Base-by-base conservation (phyloP, 1,140 invertebrate species). In the Eumeta japonica region DNA sequence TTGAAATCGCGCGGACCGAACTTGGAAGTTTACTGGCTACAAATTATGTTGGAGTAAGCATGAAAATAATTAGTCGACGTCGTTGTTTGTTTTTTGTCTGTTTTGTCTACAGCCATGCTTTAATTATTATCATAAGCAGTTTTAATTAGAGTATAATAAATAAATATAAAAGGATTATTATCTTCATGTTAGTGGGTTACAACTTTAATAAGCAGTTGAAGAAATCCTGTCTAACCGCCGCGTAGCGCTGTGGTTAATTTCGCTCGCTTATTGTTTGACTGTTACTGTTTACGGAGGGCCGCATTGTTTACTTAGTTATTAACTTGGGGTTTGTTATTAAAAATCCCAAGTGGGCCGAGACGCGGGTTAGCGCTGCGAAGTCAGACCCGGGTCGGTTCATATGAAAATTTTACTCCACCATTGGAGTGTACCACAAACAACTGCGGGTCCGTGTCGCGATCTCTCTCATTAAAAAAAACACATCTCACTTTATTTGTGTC, bases 251-350 rank as follows among this genome's bases (percentile, higher is more conserved):
- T 49, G 43, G 48, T 43, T 44, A 56, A 62, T 55, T 60, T 52
- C 53, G 52, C 52, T 48, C 49, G 47, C 41, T 46, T 46, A 48
- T 47, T 39, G 45, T 45, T 43, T 35, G 37, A 39, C 37, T 48
- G 35, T 50, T 52, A 35, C 41, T 56, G 58, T 61, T 57, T 60
- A 49, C 51, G 45, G 35, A 53, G 55, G 55, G 41, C 39, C 45
- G 47, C 38, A 38, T 41, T 55, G 52, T 62, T 55, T 58, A 46
- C 52, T 41, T 45, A 48, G 46, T 57, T 55, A 58, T 60, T 56
- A 52, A 55, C 53, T 50, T 54, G 55, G 56, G 55, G 52, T 52
- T 57, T 58, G 55, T 64, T 62, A 58, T 55, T 59, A 58, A 59
- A 61, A 60, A 48, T 41, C 37, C 35, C 28, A 42, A 48, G 29